phyloP scores from a whole-genome alignment of 2,113 vertebrate genomes.

The Gymnorhina tibicen region DNA sequence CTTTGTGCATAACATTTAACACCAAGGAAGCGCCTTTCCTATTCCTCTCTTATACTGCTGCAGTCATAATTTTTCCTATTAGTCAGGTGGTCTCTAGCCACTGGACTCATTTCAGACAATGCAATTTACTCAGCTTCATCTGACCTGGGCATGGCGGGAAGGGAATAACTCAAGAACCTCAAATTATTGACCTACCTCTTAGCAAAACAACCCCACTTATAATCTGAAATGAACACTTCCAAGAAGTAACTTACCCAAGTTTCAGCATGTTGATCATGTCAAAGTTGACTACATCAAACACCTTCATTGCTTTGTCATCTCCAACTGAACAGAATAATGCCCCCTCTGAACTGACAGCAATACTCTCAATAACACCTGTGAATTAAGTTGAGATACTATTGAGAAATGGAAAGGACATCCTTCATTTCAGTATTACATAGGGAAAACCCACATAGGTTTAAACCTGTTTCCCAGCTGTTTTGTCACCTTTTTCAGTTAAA shows the following conservation, averaged over 20 bases:
- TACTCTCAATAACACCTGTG: constrained; percentile 90
- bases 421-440: neutral
- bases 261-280: constrained; percentile 99
- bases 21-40: neutral
- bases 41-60: neutral
- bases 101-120: neutral
- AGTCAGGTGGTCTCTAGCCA: neutral
- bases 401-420: neutral
- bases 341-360: constrained; percentile 90
- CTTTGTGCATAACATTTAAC: neutral
- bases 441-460: neutral
- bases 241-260: constrained; percentile 82
- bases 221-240: neutral
- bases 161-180: neutral
- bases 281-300: constrained; percentile 98
- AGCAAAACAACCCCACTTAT: neutral
- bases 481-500: neutral
- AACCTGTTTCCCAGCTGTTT: neutral
- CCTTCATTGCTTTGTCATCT: constrained; percentile 98
- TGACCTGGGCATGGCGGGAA: neutral
- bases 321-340: constrained; percentile 92
- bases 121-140: neutral
- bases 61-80: neutral
- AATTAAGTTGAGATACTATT: neutral
- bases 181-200: neutral